Conservation (phyloP, 2,888 invertebrate species). For the Sisyra terminalis region DNA sequence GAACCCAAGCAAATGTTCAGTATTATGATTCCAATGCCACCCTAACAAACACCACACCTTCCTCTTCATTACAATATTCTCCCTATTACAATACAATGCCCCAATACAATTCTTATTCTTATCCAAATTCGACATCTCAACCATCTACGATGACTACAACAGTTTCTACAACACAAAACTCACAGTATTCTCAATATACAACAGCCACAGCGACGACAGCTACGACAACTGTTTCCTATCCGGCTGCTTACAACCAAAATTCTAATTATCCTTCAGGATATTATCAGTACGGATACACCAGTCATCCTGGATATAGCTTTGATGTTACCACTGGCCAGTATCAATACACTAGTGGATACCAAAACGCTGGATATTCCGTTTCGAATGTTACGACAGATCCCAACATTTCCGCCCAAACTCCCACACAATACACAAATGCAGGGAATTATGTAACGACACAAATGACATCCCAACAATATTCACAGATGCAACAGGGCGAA, state of each 20-base stretch:
- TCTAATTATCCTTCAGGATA: conserved; percentile 8
- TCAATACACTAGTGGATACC: conserved; percentile 45
- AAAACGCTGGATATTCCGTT: conserved; percentile 25
- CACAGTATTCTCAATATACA: conserved; percentile 1
- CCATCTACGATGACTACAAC: neutral
- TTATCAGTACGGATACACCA: conserved; percentile 26
- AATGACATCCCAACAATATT: conserved; percentile 28
- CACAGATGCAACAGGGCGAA: conserved; percentile 13
- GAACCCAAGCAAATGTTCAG: conserved; percentile 2
- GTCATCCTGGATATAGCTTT: conserved; percentile 44
- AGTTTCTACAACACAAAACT: neutral
- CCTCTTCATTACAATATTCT: too few species aligned
- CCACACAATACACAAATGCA: conserved; percentile 29
- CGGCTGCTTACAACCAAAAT: conserved; percentile 8
- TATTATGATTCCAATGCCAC: neutral
- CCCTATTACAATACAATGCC: conserved; percentile 3
- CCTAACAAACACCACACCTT: neutral
- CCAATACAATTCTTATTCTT: conserved; percentile 8
- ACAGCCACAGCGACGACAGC: neutral
- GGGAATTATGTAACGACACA: conserved; percentile 30
- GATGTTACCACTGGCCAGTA: conserved; percentile 37
- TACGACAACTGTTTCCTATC: conserved; percentile 1
- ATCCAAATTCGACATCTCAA: conserved; percentile 4
- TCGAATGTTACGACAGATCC: conserved; percentile 14
- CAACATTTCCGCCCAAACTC: conserved; percentile 21